Evolutionary conservation across 2,797 vertebrate genomes (phyloP).

Genomic region (Acestrorhynchus altus): DNA sequence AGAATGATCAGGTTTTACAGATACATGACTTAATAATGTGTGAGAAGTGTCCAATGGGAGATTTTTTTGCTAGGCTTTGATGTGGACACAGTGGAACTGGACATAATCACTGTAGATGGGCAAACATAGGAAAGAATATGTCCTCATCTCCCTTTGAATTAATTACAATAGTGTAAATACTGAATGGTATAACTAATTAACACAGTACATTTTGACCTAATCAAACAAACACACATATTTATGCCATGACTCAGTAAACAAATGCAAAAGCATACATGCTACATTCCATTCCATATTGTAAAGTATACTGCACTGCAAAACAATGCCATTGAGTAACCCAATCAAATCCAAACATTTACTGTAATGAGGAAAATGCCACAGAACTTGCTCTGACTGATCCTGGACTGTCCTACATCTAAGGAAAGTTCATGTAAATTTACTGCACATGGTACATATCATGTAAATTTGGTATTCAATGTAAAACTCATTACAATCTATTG

Average conservation of each 20-base stretch:
- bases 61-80: not conserved
- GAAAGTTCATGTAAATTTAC: no score
- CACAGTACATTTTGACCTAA: no score
- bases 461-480: no score
- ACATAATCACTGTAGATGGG: not conserved
- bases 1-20: not conserved
- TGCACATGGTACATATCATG: no score
- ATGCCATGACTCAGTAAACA: no score
- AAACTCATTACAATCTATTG: no score
- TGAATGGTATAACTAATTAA: not conserved
- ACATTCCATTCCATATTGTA: not conserved
- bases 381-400: not conserved
- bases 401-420: no score
- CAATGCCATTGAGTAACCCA: not conserved
- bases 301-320: not conserved
- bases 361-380: not conserved
- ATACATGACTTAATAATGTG: not conserved
- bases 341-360: not conserved
- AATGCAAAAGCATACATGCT: not conserved
- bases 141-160: not conserved
- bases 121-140: not conserved
- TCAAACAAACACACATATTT: not conserved
- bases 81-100: not conserved
- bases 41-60: not conserved
- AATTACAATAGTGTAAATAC: no score